phyloP scores from a whole-genome alignment of 2,113 vertebrate species.

The Lycocorax pyrrhopterus region DNA sequence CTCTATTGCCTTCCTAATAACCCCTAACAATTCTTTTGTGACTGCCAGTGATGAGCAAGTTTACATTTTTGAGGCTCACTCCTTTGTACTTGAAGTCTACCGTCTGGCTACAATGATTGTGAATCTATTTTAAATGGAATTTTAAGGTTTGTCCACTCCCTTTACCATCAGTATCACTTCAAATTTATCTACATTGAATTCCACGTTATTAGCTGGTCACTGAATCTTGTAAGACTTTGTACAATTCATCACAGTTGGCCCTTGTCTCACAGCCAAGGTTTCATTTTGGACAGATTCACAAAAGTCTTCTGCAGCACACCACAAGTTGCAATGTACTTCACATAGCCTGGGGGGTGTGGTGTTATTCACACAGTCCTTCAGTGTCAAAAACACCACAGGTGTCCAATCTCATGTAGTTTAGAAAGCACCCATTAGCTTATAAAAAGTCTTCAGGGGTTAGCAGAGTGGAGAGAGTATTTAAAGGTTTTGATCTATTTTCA shows the following conservation, averaged over 20 bases:
- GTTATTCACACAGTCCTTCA: not conserved
- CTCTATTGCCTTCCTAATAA: not conserved
- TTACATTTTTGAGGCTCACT: not conserved
- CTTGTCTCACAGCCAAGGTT: not conserved
- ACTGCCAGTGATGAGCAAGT: not conserved
- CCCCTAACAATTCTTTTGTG: not conserved
- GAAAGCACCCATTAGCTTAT: not conserved
- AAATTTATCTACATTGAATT: not conserved
- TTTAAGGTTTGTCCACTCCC: not conserved
- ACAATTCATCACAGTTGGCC: not conserved
- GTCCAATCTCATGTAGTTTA: not conserved
- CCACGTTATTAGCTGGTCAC: not conserved
- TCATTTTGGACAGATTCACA: not conserved
- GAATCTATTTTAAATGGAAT: not conserved
- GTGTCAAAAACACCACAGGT: not conserved
- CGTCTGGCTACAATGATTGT: not conserved
- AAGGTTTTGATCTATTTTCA: not conserved
- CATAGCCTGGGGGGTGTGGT: not conserved
- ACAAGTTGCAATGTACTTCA: not conserved
- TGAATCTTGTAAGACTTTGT: not conserved
- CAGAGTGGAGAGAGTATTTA: not conserved
- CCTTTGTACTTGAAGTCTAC: not conserved
- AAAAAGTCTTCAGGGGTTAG: not conserved
- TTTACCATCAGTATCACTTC: not conserved
- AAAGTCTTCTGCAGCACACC: not conserved